phyloP scores from a whole-genome alignment of 2,113 vertebrate genomes.

The Podarcis muralis region DNA sequence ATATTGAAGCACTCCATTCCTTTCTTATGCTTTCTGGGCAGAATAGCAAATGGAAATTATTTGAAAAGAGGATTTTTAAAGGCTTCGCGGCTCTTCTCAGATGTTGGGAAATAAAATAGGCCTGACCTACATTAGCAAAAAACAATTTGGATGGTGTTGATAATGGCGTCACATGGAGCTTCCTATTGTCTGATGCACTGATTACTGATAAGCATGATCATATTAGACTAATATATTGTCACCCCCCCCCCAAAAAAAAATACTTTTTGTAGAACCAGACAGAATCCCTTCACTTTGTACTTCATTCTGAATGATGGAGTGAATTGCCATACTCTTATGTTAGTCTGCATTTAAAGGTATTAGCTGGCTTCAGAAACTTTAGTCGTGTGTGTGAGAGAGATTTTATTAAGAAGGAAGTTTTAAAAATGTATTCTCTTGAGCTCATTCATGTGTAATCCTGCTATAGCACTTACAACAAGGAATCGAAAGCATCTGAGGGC shows the following conservation, averaged over 20 bases:
- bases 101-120: background rate
- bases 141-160: background rate
- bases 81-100: background rate
- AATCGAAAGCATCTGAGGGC: background rate
- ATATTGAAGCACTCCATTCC: background rate
- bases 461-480: background rate
- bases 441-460: background rate
- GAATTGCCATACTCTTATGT: background rate
- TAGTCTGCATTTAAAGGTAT: background rate
- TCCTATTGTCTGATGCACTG: background rate
- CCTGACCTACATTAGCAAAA: background rate
- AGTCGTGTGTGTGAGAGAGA: background rate
- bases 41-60: background rate
- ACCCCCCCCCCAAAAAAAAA: background rate
- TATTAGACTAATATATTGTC: background rate
- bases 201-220: background rate
- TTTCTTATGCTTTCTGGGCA: background rate
- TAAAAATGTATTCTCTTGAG: background rate
- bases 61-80: background rate
- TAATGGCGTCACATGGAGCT: background rate
- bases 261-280: background rate
- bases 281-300: background rate
- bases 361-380: background rate
- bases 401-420: background rate
- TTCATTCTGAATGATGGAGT: background rate